Evolutionary conservation across 2,888 invertebrate species (phyloP).

Genomic region (Drosophila setosimentum): DNA sequence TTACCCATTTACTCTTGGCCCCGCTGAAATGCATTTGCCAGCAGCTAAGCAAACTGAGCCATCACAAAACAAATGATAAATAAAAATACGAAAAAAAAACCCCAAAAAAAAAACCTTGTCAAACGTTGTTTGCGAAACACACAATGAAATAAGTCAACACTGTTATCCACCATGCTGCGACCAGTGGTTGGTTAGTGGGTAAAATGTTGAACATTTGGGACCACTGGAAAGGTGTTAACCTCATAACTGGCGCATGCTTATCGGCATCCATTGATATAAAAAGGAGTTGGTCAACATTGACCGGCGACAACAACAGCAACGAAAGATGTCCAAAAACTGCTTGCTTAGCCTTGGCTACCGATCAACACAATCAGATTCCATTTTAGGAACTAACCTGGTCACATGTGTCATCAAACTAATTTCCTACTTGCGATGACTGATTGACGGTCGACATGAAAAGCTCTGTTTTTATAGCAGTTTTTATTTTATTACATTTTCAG

Average conservation of each 20-base stretch:
- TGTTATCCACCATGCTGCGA: conserved; percentile 4
- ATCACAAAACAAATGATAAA: conserved; percentile 5
- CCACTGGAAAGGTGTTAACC: neutral
- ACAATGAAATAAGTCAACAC: conserved; percentile 33
- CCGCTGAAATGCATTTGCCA: conserved; percentile 16
- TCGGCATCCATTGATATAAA: neutral
- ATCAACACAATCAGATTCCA: neutral
- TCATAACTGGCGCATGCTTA: conserved; percentile 5
- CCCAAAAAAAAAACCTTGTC: neutral
- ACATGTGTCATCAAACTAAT: neutral
- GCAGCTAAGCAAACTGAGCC: conserved; percentile 34
- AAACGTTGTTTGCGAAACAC: conserved; percentile 20
- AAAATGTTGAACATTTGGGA: conserved; percentile 5
- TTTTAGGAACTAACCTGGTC: neutral
- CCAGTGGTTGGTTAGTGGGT: neutral
- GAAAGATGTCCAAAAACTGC: neutral
- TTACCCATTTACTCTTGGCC: conserved; percentile 22
- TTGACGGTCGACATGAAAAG: neutral
- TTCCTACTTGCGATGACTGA: neutral
- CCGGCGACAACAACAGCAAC: neutral
- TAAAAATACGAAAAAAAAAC: neutral
- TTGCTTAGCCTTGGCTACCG: neutral
- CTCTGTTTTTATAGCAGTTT: neutral
- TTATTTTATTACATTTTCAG: neutral
- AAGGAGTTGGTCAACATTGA: neutral